Evolutionary conservation across 2,888 invertebrate genomes (phyloP).

Genomic region (Andricus curvator): DNA sequence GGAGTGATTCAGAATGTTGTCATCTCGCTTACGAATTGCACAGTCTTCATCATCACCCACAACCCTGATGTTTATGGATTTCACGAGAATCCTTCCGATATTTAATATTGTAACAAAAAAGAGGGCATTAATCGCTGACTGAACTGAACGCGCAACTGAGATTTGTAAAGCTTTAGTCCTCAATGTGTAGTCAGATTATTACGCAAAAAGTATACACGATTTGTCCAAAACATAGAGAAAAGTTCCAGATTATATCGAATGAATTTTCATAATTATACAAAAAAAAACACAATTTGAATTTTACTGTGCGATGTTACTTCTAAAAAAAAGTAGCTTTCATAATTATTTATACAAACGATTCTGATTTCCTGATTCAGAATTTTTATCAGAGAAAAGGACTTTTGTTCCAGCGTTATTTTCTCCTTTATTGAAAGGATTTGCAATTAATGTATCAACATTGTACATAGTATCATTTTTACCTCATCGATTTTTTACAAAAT

Average conservation of each 20-base stretch:
- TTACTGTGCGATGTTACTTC: background rate
- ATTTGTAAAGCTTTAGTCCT: constrained; percentile 34
- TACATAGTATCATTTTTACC: constrained; percentile 24
- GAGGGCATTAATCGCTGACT: constrained; percentile 12
- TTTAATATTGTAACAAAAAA: constrained; percentile 4
- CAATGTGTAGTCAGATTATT: background rate
- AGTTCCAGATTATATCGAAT: background rate
- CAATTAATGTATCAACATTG: constrained; percentile 12
- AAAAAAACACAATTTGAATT: background rate
- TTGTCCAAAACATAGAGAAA: background rate
- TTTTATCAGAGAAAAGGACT: background rate
- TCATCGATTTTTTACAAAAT: constrained; percentile 3
- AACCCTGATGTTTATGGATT: constrained; percentile 53
- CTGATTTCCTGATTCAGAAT: background rate
- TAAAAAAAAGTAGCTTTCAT: background rate
- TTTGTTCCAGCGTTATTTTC: background rate
- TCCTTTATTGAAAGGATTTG: constrained; percentile 17
- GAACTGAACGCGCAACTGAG: constrained; percentile 19
- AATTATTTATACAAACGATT: background rate
- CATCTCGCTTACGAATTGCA: constrained; percentile 73
- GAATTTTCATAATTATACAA: background rate
- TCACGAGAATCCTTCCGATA: background rate
- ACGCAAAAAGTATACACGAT: background rate
- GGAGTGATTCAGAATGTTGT: constrained; percentile 75
- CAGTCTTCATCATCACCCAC: constrained; percentile 64